Evolutionary conservation across 2,888 invertebrate species (phyloP), one percentile per base, ranked within the genome.

Genomic region (Harpalus rubripes): DNA sequence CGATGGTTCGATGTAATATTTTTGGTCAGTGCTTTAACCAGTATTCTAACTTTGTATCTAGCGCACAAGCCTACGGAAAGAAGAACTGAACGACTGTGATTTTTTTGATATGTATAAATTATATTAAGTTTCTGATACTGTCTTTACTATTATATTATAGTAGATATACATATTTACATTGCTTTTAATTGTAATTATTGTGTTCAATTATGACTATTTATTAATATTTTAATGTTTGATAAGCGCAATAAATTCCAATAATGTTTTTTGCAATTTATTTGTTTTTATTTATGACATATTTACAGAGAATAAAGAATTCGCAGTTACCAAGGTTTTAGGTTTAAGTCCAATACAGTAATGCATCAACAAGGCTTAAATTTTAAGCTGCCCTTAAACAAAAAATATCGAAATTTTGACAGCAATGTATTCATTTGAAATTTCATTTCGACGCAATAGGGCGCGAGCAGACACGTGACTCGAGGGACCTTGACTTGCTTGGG

Each of bases 1-100:
- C 94, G 99, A 86, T 99, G 99, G 99, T 99, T 99, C 91, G 99
- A 99, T 91, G 99, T 99, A 4, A 99, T 99, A 90, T 99, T 99
- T 91, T 93, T 99, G 85, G 96, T 99, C 26, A 98, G 98, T 89
- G 99, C 99, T 0, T 91, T 99, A 58, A 97, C 98, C 15, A 98
- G 98, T 86, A 99, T 99, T 88, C 95, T 96, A 86, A 98, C 99
- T 86, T 92, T 99, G 83, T 99, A 99, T 92, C 92, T 99, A 87
- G 98, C 99, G 12, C 98, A 98, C 90, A 98, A 98, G 89, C 93
- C 93, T 2, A 89, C 89, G 8, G 91, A 91, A 86, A 65, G 85
- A 72, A 79, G 8, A 72, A 59, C 65, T 80, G 80, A 85, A 68
- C 65, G 80, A 32, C 85, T 85, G 85, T 85, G 85, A 85, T 85